Evolutionary conservation across 2,113 vertebrate species (phyloP).

Genomic region (Leucopsar rothschildi): DNA sequence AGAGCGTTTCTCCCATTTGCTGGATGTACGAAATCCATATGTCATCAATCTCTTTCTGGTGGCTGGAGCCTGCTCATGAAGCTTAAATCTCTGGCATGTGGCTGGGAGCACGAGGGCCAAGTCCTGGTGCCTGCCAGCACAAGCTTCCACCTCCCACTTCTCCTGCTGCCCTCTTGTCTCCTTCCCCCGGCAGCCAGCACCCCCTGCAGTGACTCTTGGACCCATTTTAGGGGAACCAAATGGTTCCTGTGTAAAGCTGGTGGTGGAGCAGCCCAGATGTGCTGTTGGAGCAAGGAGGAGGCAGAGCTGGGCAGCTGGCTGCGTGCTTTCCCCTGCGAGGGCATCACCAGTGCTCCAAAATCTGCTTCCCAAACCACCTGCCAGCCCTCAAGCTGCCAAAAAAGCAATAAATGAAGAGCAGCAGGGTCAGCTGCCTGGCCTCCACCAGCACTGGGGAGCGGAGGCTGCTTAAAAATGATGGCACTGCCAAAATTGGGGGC

Average conservation of each 20-base stretch:
- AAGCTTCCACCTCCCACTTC: neutral
- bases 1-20: constrained; percentile 29
- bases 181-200: neutral
- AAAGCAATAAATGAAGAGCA: neutral
- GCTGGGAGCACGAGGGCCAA: neutral
- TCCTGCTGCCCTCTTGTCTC: neutral
- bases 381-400: neutral
- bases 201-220: neutral
- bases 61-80: neutral
- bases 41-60: constrained; percentile 20
- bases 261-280: neutral
- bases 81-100: constrained; percentile 55
- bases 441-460: rapidly evolving
- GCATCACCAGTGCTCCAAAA: neutral
- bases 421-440: neutral
- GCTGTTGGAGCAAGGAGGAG: neutral
- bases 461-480: neutral
- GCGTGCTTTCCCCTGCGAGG: rapidly evolving
- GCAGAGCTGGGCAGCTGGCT: neutral
- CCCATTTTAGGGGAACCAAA: neutral
- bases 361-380: neutral
- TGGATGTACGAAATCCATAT: constrained; percentile 53
- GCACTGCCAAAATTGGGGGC: neutral
- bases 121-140: neutral
- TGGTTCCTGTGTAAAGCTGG: neutral